Evolutionary conservation across 2,113 vertebrate genomes (phyloP), one percentile per base, ranked within the genome.

Genomic region (Aplodontia rufa): DNA sequence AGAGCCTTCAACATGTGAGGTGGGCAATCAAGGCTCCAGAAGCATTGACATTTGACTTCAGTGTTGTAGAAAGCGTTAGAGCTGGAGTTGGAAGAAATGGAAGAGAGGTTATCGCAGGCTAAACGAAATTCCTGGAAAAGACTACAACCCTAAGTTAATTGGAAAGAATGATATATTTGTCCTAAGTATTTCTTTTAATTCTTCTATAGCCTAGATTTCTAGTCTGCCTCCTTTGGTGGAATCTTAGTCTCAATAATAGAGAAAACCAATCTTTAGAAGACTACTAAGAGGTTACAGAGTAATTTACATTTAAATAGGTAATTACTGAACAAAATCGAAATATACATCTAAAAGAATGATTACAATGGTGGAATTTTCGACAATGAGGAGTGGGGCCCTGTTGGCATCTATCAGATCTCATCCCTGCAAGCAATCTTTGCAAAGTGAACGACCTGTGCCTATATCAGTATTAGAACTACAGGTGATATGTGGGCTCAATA

Each of bases 221-320:
- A 85, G 19, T 51, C 22, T 95, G 14, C 55, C 14, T 87, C 95
- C 72, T 82, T 55, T 96, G 92, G 75, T 82, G 53, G 47, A 95
- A 71, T 24, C 72, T 81, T 75, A 66, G 30, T 93, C 86, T 83
- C 90, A 45, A 96, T 95, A 96, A 79, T 32, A 95, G 20, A 81
- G 79, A 97, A 96, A 98, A 95, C 82, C 91, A 89, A 97, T 96
- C 97, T 97, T 96, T 86, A 90, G 79, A 72, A 95, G 62, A 95
- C 94, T 87, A 93, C 82, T 93, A 91, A 96, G 93, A 95, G 93
- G 94, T 96, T 97, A 97, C 82, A 96, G 86, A 91, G 97, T 91
- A 96, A 97, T 96, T 97, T 97, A 97, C 97, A 97, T 96, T 97
- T 97, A 95, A 97, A 97, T 97, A 95, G 97, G 97, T 97, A 97